phyloP scores from a whole-genome alignment of 1,140 invertebrate species.

The Trichogramma pretiosum region DNA sequence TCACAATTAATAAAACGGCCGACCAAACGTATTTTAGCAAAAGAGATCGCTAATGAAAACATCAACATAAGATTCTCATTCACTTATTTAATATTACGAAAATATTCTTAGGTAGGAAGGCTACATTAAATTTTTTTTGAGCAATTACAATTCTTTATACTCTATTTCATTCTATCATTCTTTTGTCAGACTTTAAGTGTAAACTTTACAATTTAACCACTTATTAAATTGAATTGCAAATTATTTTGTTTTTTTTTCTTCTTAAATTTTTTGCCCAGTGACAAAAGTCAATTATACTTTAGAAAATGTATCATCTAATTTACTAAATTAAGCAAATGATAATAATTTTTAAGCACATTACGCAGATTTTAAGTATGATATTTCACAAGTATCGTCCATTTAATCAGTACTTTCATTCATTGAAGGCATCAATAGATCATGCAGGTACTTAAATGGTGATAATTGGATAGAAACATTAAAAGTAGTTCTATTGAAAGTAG shows the following conservation, averaged over 20 bases:
- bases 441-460: conserved; percentile 5
- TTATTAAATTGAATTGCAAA: too few species aligned
- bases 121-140: conserved; percentile 13
- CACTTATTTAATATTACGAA: conserved; percentile 17
- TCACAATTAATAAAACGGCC: too few species aligned
- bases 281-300: conserved; percentile 6
- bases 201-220: neutral
- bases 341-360: neutral
- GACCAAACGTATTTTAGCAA: too few species aligned
- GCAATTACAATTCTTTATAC: too few species aligned
- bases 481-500: too few species aligned
- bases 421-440: conserved; percentile 10
- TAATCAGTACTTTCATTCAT: conserved; percentile 10
- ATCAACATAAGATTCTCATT: too few species aligned
- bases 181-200: conserved; percentile 8
- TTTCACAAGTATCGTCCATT: conserved; percentile 7
- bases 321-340: neutral
- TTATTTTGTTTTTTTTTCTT: too few species aligned
- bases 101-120: conserved; percentile 8
- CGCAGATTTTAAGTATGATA: neutral
- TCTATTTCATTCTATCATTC: conserved; percentile 5
- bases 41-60: too few species aligned
- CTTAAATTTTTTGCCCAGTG: conserved; percentile 1
- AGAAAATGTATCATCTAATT: neutral
- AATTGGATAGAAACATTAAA: conserved; percentile 7